Evolutionary conservation across 2,888 invertebrate genomes (phyloP).

Genomic region (Deroplatys truncata): DNA sequence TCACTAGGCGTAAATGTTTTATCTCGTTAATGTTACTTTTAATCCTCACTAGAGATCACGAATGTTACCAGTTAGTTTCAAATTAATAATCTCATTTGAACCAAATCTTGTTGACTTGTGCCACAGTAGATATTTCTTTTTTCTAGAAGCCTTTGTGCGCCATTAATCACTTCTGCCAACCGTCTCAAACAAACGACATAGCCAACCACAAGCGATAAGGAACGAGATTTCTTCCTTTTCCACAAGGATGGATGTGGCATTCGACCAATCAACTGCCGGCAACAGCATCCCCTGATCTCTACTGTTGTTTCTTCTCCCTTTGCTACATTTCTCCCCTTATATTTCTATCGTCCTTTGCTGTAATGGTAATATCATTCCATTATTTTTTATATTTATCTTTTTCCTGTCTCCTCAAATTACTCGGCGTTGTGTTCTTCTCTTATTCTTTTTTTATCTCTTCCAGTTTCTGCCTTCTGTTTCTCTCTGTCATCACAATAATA

Average conservation of each 20-base stretch:
- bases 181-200: not conserved
- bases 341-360: slow-evolving; percentile 8
- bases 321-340: slow-evolving; percentile 1
- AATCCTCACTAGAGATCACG: too few species aligned
- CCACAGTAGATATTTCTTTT: not conserved
- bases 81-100: too few species aligned
- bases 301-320: not conserved
- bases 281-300: not conserved
- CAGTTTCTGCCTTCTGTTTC: slow-evolving; percentile 13
- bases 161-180: not conserved
- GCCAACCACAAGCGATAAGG: not conserved
- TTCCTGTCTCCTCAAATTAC: slow-evolving; percentile 13
- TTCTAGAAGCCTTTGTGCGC: not conserved
- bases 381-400: slow-evolving; percentile 23
- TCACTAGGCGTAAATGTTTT: too few species aligned
- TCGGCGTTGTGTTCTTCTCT: not conserved
- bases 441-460: slow-evolving; percentile 6
- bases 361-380: slow-evolving; percentile 28
- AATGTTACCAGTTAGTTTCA: too few species aligned
- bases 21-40: too few species aligned
- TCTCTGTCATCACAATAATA: slow-evolving; percentile 2
- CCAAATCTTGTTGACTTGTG: too few species aligned
- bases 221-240: not conserved
- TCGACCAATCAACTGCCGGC: not conserved
- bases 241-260: not conserved